phyloP scores from a whole-genome alignment of 1,140 invertebrate species.

The Nasonia giraulti region DNA sequence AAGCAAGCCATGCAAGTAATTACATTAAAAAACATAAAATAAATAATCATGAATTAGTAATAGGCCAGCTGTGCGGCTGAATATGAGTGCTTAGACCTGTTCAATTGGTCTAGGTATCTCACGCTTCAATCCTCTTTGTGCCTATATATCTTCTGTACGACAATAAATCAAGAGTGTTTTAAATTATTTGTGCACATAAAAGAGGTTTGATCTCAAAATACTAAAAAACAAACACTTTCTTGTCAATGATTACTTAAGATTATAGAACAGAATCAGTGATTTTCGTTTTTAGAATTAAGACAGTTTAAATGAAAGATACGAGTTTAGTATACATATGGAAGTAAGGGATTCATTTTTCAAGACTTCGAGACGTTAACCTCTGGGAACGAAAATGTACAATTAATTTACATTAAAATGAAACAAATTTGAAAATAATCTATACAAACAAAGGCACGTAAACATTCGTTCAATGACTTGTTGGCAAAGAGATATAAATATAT shows the following conservation, averaged over 20 bases:
- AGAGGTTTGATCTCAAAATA: not conserved
- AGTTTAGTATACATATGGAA: not conserved
- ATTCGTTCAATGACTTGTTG: slow-evolving; percentile 11
- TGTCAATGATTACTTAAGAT: not conserved
- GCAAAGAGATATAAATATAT: slow-evolving; percentile 28
- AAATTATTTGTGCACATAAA: slow-evolving; percentile 33
- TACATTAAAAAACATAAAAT: slow-evolving; percentile 37
- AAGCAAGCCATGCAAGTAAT: slow-evolving; percentile 55
- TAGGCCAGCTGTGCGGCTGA: slow-evolving; percentile 71
- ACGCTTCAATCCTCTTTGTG: slow-evolving; percentile 65
- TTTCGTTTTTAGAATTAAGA: not conserved
- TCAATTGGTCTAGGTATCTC: slow-evolving; percentile 59
- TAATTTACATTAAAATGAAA: not conserved
- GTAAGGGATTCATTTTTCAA: not conserved
- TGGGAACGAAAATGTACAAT: not conserved
- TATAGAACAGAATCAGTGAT: not conserved
- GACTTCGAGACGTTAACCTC: not conserved
- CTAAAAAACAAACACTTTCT: not conserved
- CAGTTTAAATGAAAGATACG: not conserved
- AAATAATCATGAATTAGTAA: slow-evolving; percentile 52
- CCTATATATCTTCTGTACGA: slow-evolving; percentile 2
- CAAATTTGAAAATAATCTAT: slow-evolving; percentile 15
- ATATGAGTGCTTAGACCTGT: slow-evolving; percentile 65
- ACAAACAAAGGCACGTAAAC: slow-evolving; percentile 16
- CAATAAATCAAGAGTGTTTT: not conserved